A percentile compares a stretch with the other conserved stretches of the same genome.
Evolutionary conservation across 2,113 vertebrate species (phyloP).

Genomic region (Scartelaos histophorus): DNA sequence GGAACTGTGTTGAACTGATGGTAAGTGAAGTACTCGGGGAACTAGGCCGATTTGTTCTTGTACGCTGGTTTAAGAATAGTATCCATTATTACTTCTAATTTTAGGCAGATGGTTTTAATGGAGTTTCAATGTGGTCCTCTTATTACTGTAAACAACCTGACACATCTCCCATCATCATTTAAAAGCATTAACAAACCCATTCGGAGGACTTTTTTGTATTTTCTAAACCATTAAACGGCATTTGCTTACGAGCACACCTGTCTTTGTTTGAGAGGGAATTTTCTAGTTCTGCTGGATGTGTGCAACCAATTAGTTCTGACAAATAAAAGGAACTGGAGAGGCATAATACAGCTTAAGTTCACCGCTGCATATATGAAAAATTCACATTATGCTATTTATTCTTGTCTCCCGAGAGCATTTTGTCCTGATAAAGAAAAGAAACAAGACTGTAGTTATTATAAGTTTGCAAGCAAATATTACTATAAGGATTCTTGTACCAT

Average conservation of each 20-base stretch:
- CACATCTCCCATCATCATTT: neutral
- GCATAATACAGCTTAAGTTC: neutral
- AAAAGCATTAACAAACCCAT: constrained; percentile 13
- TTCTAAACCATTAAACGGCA: constrained; percentile 1
- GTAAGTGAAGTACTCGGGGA: neutral
- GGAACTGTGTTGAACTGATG: neutral
- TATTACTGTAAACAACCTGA: neutral
- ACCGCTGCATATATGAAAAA: constrained; percentile 9
- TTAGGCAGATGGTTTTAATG: neutral
- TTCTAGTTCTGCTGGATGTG: constrained; percentile 26
- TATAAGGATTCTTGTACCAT: neutral
- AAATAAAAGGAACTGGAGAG: constrained; percentile 22
- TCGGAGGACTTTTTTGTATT: neutral
- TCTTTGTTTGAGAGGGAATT: constrained; percentile 31
- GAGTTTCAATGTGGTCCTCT: neutral
- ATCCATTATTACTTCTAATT: neutral
- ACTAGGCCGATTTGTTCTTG: neutral
- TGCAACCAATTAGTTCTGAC: constrained; percentile 28
- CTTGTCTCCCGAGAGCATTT: neutral
- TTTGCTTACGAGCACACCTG: constrained; percentile 18
- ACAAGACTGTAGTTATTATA: neutral
- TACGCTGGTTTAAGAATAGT: neutral
- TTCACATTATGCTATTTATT: constrained; percentile 9
- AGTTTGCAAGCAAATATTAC: neutral
- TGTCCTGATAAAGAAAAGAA: neutral